Conservation (phyloP, 2,797 vertebrate genomes). For the Sebastes cheni region DNA sequence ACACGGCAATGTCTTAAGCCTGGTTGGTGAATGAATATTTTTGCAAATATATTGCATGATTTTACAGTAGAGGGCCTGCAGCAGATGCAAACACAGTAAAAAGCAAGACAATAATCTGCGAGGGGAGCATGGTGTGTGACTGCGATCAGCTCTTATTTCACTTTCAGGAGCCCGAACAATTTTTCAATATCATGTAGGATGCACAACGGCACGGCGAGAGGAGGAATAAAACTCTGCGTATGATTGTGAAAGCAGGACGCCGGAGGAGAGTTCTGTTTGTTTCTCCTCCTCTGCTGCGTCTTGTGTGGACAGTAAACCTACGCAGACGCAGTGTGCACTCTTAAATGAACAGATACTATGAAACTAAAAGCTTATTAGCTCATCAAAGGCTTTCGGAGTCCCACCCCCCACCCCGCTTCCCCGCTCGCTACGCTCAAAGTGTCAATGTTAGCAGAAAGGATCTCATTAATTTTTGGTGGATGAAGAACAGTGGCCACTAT, state of each 20-base stretch:
- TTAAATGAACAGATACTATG: slow-evolving; percentile 46
- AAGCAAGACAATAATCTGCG: slow-evolving; percentile 63
- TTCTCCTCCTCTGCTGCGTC: not conserved
- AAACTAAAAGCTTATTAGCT: slow-evolving; percentile 66
- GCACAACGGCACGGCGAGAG: not conserved
- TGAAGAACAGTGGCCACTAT: slow-evolving; percentile 63
- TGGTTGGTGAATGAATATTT: slow-evolving; percentile 79
- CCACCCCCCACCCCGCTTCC: not conserved
- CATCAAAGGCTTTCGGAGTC: slow-evolving; percentile 50
- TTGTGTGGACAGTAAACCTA: slow-evolving; percentile 17
- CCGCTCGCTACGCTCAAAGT: slow-evolving; percentile 38
- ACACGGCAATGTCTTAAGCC: slow-evolving; percentile 75
- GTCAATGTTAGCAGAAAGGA: slow-evolving; percentile 75
- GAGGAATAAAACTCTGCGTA: not conserved
- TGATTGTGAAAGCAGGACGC: not conserved
- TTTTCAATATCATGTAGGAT: slow-evolving; percentile 58
- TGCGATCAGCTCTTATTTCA: slow-evolving; percentile 67
- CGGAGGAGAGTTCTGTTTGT: not conserved
- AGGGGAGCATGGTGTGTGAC: slow-evolving; percentile 54
- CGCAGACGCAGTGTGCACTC: slow-evolving; percentile 5
- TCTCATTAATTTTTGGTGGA: slow-evolving; percentile 71
- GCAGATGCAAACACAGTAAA: slow-evolving; percentile 59
- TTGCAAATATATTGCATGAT: slow-evolving; percentile 84
- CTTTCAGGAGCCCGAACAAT: slow-evolving; percentile 64
- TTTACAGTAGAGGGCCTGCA: slow-evolving; percentile 77